Evolutionary conservation across 2,797 vertebrate genomes (phyloP), one percentile per base, ranked within the genome.

Genomic region (Acanthurus lineatus): DNA sequence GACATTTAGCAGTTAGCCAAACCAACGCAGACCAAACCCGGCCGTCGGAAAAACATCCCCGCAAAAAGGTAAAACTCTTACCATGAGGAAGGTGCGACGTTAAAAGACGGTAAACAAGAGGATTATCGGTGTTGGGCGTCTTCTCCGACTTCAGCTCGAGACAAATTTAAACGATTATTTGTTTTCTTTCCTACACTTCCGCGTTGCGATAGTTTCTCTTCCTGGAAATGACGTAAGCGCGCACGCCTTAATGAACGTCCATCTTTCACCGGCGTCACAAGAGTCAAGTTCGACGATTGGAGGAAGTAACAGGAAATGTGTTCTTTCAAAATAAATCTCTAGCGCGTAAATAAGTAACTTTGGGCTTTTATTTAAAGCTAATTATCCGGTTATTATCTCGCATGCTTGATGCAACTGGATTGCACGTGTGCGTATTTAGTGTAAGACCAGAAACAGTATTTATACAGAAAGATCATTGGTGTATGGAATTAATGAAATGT

Each of bases 181-280:
- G 88, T 93, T 93, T 93, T 92, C 76, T 67, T 87, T 71, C 72
- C 57, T 22, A 58, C 32, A 69, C 94, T 95, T 95, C 94, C 94
- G 93, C 66, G 87, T 93, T 89, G 75, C 59, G 65, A 79, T 48
- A 66, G 52, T 76, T 89, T 81, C 70, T 77, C 79, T 85, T 89
- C 86, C 90, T 65, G 94, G 91, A 93, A 86, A 76, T 94, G 76
- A 92, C 88, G 79, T 84, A 14, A 58, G 0, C 7, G 0, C 28
- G 70, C 16, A 66, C 17, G 2, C 2, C 4, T 12, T 3, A 5
- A 0, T 0, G 3, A 44, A 74, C 66, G 75, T 71, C 16, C 11
- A 73, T 73, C 11, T 58, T 78, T 75, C 28, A n/a, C 14, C 4
- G 4, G 1, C 71, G 82, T 87, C 73, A 77, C 9, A 0, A 0